Percentiles rank a stretch among this genome's conserved stretches.
These are phyloP conservation scores for Miniopterus natalensis DNA, from an alignment of 2,113 vertebrate genomes.

Conservation along the genomic window DNA sequence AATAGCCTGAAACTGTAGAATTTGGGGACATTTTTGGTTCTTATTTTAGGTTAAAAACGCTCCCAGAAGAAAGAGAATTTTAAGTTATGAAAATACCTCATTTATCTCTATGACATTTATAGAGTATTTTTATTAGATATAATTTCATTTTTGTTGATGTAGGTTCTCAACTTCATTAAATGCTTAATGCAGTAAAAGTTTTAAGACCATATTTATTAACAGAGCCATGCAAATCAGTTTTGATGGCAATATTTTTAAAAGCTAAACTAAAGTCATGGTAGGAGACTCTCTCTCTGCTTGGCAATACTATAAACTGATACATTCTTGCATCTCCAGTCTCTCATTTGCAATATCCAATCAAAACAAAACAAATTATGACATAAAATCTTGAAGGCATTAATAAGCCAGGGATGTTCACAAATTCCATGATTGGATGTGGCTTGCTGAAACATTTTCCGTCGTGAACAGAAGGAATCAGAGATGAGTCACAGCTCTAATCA, in stretches of 20 bases:
- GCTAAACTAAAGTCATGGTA: not conserved
- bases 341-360: constrained; percentile 35
- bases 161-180: constrained; percentile 65
- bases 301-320: not conserved
- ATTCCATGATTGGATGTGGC: not conserved
- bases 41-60: constrained; percentile 57
- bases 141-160: constrained; percentile 71
- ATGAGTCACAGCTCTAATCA: not conserved
- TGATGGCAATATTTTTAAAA: constrained; percentile 38
- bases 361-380: not conserved
- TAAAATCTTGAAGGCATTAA: constrained; percentile 47
- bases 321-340: not conserved
- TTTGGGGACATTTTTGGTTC: constrained; percentile 16
- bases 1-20: constrained; percentile 46
- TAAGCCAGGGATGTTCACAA: not conserved
- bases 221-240: constrained; percentile 57
- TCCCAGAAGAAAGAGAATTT: constrained; percentile 31
- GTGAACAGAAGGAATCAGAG: not conserved
- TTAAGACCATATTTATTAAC: constrained; percentile 60
- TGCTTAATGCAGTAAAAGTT: constrained; percentile 57
- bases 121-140: constrained; percentile 68
- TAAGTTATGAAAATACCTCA: constrained; percentile 65
- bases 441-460: not conserved
- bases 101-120: constrained; percentile 75
- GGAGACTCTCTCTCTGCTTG: not conserved